phyloP scores from a whole-genome alignment of 2,113 vertebrate species.

The Charadrius vociferus region DNA sequence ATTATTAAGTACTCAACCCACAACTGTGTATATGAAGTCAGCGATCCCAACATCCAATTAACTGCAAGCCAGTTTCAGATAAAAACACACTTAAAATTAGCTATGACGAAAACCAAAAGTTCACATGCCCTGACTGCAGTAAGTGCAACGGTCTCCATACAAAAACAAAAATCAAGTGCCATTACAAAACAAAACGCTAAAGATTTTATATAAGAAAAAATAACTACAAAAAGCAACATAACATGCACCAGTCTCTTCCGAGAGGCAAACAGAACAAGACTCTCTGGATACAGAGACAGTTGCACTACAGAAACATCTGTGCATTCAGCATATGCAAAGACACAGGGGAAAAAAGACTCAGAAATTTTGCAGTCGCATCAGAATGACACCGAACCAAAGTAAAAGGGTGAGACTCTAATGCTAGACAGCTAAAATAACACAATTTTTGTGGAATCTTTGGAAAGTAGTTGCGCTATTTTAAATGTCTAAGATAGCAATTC shows the following conservation, averaged over 20 bases:
- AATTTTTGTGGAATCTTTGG: not conserved
- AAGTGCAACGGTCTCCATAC: not conserved
- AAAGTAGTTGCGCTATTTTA: not conserved
- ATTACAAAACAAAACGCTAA: not conserved
- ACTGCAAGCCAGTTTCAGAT: not conserved
- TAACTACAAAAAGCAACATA: not conserved
- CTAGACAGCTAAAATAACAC: not conserved
- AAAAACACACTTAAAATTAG: not conserved
- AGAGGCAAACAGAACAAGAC: not conserved
- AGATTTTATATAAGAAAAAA: not conserved
- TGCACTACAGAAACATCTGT: not conserved
- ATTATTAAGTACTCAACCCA: not conserved
- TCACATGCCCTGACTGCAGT: not conserved
- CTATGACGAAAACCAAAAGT: not conserved
- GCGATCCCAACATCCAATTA: not conserved
- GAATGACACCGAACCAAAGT: not conserved
- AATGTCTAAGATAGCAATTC: not conserved
- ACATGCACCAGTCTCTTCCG: fast-evolving
- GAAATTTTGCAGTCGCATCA: not conserved
- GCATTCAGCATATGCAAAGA: not conserved
- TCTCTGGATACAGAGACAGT: not conserved
- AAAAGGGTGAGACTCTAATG: not conserved
- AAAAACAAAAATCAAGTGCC: not conserved
- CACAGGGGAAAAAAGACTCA: not conserved
- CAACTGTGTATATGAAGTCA: not conserved